Evolutionary conservation across 2,113 vertebrate species (phyloP).

Genomic region (Plectropomus leopardus): DNA sequence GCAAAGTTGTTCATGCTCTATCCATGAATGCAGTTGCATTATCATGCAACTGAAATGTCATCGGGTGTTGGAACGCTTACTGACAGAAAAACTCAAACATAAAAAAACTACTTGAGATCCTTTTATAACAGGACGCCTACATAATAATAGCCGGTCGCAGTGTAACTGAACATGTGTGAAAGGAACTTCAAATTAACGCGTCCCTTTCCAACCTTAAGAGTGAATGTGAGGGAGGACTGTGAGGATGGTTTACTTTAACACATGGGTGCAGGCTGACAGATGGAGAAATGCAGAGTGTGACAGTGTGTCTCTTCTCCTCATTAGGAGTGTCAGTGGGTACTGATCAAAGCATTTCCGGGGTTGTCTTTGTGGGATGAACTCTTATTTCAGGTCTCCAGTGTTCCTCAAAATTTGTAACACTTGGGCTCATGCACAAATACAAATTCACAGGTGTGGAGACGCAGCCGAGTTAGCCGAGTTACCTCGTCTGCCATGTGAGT

Average conservation of each 20-base stretch:
- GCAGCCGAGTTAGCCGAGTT: constrained; percentile 22
- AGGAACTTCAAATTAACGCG: background rate
- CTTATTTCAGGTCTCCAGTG: no score
- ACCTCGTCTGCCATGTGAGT: constrained; percentile 16
- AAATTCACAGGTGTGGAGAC: constrained; percentile 19
- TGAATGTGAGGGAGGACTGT: background rate
- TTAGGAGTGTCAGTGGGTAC: background rate
- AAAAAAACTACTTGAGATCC: background rate
- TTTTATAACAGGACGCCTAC: background rate
- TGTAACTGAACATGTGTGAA: constrained; percentile 3
- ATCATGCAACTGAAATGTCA: constrained; percentile 7
- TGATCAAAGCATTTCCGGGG: background rate
- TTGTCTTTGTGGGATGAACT: background rate
- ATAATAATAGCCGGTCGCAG: background rate
- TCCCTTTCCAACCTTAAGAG: background rate
- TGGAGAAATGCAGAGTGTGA: background rate
- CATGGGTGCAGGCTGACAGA: background rate
- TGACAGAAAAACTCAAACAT: background rate
- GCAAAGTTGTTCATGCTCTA: background rate
- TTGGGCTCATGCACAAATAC: background rate
- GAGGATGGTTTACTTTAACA: background rate
- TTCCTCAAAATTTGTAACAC: background rate
- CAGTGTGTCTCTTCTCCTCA: background rate
- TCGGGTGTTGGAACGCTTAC: background rate
- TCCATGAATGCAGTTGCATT: background rate